Conservation (phyloP, 2,888 invertebrate genomes). For the Maniola hyperantus region DNA sequence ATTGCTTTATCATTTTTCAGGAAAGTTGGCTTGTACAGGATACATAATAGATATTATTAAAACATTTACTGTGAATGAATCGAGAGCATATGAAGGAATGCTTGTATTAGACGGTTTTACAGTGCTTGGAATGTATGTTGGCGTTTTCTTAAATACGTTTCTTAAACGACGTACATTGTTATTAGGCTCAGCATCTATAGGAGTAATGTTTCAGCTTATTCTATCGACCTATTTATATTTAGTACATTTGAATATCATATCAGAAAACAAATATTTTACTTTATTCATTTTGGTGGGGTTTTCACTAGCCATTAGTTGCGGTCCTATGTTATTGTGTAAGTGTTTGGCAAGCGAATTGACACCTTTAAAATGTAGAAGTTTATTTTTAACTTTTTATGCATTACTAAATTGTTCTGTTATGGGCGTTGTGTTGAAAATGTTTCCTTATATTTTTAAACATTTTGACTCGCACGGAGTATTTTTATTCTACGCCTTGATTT, state of each 20-base stretch:
- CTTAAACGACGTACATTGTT: slow-evolving; percentile 48
- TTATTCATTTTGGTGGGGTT: too few relatives aligned
- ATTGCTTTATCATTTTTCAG: slow-evolving; percentile 34
- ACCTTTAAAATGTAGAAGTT: slow-evolving; percentile 13
- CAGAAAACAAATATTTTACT: slow-evolving; percentile 42
- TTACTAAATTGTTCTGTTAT: not conserved
- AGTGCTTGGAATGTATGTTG: slow-evolving; percentile 55
- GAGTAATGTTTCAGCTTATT: slow-evolving; percentile 38
- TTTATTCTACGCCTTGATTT: slow-evolving; percentile 36
- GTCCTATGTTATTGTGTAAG: slow-evolving; percentile 50
- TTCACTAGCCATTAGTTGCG: slow-evolving; percentile 51
- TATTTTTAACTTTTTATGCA: slow-evolving; percentile 1
- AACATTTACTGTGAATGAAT: slow-evolving; percentile 36
- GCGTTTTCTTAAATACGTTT: slow-evolving; percentile 48
- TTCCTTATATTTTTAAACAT: slow-evolving; percentile 42
- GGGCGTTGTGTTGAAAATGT: slow-evolving; percentile 44
- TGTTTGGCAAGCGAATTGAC: slow-evolving; percentile 42
- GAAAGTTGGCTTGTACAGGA: slow-evolving; percentile 39
- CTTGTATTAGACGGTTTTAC: slow-evolving; percentile 43
- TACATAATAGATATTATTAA: slow-evolving; percentile 42
- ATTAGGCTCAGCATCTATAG: slow-evolving; percentile 40
- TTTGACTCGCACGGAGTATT: slow-evolving; percentile 44
- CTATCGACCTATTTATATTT: slow-evolving; percentile 43
- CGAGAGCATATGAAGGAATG: slow-evolving; percentile 42
- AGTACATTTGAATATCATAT: slow-evolving; percentile 33